Percentiles rank a stretch among this genome's conserved stretches.
phyloP scores from a whole-genome alignment of 2,797 vertebrate species.

The Telmatherina bonti region DNA sequence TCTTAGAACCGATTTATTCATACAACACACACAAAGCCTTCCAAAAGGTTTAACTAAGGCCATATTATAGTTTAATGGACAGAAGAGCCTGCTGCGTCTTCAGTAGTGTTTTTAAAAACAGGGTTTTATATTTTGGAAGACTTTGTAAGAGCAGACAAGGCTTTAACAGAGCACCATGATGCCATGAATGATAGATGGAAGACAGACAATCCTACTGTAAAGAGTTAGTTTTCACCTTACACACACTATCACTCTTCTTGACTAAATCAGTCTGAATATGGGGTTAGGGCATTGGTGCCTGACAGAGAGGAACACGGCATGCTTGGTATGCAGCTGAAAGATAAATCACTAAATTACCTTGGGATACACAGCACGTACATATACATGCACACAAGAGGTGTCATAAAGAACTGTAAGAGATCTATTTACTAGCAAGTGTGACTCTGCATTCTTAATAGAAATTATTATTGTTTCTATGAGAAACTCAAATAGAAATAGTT shows the following conservation, averaged over 20 bases:
- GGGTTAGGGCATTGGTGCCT: slow-evolving; percentile 53
- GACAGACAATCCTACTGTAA: slow-evolving; percentile 69
- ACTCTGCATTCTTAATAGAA: slow-evolving; percentile 7
- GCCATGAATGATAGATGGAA: slow-evolving; percentile 54
- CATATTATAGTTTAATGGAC: slow-evolving; percentile 58
- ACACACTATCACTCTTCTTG: slow-evolving; percentile 78
- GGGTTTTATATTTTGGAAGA: slow-evolving; percentile 44
- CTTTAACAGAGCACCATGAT: slow-evolving; percentile 53
- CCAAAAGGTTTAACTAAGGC: slow-evolving; percentile 44
- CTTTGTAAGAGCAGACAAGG: slow-evolving; percentile 41
- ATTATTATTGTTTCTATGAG: slow-evolving; percentile 16
- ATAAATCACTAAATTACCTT: slow-evolving; percentile 54
- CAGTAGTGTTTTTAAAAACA: slow-evolving; percentile 69
- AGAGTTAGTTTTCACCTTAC: slow-evolving; percentile 82
- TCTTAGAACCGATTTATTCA: no score
- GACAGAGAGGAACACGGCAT: slow-evolving; percentile 31
- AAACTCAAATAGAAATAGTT: slow-evolving; percentile 30
- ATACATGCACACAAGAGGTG: no score
- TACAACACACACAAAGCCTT: slow-evolving; percentile 29
- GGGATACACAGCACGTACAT: slow-evolving; percentile 1
- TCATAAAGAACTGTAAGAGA: not conserved
- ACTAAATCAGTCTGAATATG: slow-evolving; percentile 70
- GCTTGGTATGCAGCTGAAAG: slow-evolving; percentile 35
- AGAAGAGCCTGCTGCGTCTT: slow-evolving; percentile 65
- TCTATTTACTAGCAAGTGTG: not conserved